Percentiles rank a stretch among this genome's conserved stretches.
These are phyloP conservation scores for Phanerotoma sp. DNA, from an alignment of 2,888 invertebrate genomes.

Conservation along the genomic window DNA sequence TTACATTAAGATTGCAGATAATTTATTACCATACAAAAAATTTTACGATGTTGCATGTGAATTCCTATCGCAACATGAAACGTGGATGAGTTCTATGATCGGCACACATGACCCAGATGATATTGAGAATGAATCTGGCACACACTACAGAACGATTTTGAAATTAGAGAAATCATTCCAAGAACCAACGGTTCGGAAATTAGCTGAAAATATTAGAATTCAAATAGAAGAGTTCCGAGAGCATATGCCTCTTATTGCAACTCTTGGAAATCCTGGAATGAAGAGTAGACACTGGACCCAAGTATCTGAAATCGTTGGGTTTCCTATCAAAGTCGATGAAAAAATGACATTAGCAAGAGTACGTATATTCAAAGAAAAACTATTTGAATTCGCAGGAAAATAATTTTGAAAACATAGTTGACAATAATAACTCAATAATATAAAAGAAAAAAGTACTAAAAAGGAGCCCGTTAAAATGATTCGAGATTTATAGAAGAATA, in stretches of 20 bases:
- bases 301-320: constrained; percentile 92
- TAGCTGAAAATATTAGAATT: constrained; percentile 69
- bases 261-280: constrained; percentile 93
- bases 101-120: constrained; percentile 84
- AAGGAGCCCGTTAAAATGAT: too few relatives aligned
- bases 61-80: constrained; percentile 77
- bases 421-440: too few relatives aligned
- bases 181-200: constrained; percentile 69
- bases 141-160: constrained; percentile 72
- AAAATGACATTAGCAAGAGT: constrained; percentile 82
- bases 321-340: constrained; percentile 83
- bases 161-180: constrained; percentile 87
- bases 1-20: constrained; percentile 71
- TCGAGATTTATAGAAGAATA: too few relatives aligned
- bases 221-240: constrained; percentile 85
- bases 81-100: constrained; percentile 80
- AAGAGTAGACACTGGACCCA: constrained; percentile 91
- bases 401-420: too few relatives aligned
- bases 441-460: too few relatives aligned
- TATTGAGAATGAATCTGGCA: constrained; percentile 78
- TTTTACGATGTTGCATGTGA: constrained; percentile 88
- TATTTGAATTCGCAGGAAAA: too few relatives aligned
- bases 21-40: constrained; percentile 80
- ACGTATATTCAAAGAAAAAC: too few relatives aligned
- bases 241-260: constrained; percentile 89